A percentile compares a stretch with the other conserved stretches of the same genome.
These are phyloP conservation scores for Tonatia bakeri DNA, from an alignment of 2,113 vertebrate genomes.

Conservation along the genomic window DNA sequence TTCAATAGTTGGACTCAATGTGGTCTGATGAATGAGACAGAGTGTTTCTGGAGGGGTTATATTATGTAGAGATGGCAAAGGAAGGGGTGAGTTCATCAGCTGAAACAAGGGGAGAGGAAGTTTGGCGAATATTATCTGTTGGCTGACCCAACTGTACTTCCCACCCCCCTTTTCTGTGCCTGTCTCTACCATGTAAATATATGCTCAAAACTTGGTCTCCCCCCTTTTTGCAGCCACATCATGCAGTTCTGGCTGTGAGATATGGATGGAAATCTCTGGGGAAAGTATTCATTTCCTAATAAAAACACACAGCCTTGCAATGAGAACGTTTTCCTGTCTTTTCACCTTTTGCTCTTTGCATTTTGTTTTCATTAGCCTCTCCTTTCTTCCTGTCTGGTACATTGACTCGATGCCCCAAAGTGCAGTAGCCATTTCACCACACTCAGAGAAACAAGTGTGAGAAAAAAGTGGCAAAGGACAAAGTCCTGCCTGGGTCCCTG, in stretches of 20 bases:
- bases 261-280: neutral
- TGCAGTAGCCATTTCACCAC: neutral
- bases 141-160: neutral
- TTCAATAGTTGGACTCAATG: neutral
- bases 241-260: neutral
- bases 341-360: neutral
- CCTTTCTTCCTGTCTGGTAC: neutral
- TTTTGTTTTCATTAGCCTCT: neutral
- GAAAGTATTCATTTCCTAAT: neutral
- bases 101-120: neutral
- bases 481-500: neutral
- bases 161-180: neutral
- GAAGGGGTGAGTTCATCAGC: neutral
- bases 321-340: neutral
- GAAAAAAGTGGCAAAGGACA: neutral
- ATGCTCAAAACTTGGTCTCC: neutral
- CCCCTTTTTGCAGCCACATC: neutral
- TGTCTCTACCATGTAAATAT: neutral
- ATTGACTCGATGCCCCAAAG: neutral
- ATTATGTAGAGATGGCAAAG: neutral
- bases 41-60: neutral
- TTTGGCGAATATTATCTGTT: neutral
- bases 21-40: neutral
- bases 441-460: neutral
- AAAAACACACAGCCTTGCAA: neutral